Conservation (phyloP, 2,797 vertebrate genomes). For the Gobionotothen gibberifrons region DNA sequence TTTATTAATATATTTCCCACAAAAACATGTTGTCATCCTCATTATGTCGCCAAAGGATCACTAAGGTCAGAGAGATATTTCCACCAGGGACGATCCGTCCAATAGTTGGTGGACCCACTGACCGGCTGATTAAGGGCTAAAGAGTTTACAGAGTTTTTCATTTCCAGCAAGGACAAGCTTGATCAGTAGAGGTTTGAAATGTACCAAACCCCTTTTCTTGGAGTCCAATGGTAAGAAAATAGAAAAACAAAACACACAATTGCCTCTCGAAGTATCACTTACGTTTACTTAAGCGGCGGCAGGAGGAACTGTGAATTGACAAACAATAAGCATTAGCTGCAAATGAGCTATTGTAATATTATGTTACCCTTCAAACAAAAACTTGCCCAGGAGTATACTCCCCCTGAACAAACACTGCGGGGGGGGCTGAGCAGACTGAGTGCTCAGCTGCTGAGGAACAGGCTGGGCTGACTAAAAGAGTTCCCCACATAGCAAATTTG, state of each 20-base stretch:
- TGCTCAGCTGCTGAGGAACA: slow-evolving; percentile 69
- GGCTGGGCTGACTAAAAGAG: slow-evolving; percentile 42
- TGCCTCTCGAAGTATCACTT: slow-evolving; percentile 7
- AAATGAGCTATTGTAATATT: slow-evolving; percentile 39
- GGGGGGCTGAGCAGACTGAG: slow-evolving; percentile 46
- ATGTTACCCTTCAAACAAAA: slow-evolving; percentile 38
- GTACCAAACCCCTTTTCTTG: neutral
- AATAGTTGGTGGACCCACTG: neutral
- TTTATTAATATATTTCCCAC: neutral
- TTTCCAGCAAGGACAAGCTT: neutral
- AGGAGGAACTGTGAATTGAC: neutral
- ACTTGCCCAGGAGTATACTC: slow-evolving; percentile 20
- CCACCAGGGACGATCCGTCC: neutral
- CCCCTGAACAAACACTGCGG: slow-evolving; percentile 58
- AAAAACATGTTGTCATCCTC: too few relatives aligned
- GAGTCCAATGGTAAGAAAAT: neutral
- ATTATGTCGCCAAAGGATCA: neutral
- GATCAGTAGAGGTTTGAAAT: neutral
- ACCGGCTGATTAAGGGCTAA: neutral
- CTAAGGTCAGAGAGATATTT: neutral
- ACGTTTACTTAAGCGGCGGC: slow-evolving; percentile 1
- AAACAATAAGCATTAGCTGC: slow-evolving; percentile 28
- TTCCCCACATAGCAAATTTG: slow-evolving; percentile 77
- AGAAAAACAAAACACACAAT: neutral
- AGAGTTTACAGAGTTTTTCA: neutral